Conservation (phyloP, 2,888 invertebrate genomes). For the Bibio marci region DNA sequence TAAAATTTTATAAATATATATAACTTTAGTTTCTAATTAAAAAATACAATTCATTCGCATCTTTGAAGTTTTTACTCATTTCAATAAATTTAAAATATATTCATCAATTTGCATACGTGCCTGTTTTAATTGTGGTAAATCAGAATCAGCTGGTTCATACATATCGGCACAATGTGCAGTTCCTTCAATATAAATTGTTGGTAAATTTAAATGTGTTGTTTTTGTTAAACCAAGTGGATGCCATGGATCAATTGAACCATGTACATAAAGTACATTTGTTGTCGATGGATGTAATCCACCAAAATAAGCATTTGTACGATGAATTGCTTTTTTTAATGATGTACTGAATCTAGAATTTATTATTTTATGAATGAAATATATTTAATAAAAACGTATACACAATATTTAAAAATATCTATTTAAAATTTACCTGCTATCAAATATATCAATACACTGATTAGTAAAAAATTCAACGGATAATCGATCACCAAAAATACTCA, state of each 20-base stretch:
- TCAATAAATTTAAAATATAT: too few relatives aligned
- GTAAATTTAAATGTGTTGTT: slow-evolving; percentile 34
- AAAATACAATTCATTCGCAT: too few relatives aligned
- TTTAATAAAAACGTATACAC: not conserved
- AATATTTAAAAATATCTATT: too few relatives aligned
- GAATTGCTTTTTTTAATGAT: slow-evolving; percentile 43
- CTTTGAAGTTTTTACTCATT: too few relatives aligned
- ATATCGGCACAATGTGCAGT: too few relatives aligned
- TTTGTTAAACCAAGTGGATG: slow-evolving; percentile 57
- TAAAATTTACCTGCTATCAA: slow-evolving; percentile 55
- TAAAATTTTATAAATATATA: too few relatives aligned
- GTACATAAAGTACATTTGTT: slow-evolving; percentile 64
- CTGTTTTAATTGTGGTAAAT: too few relatives aligned
- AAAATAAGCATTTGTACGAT: slow-evolving; percentile 61
- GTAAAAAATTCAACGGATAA: slow-evolving; percentile 64
- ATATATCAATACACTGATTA: slow-evolving; percentile 69
- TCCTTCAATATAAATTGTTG: slow-evolving; percentile 61
- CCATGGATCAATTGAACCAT: slow-evolving; percentile 83
- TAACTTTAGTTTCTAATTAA: too few relatives aligned
- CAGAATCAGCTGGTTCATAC: too few relatives aligned
- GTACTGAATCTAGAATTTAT: too few relatives aligned
- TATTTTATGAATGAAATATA: too few relatives aligned
- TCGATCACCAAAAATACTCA: slow-evolving; percentile 48
- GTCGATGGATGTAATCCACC: slow-evolving; percentile 55
- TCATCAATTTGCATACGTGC: too few relatives aligned